phyloP scores from a whole-genome alignment of 2,888 invertebrate genomes.

The Tanaodytes sp. region DNA sequence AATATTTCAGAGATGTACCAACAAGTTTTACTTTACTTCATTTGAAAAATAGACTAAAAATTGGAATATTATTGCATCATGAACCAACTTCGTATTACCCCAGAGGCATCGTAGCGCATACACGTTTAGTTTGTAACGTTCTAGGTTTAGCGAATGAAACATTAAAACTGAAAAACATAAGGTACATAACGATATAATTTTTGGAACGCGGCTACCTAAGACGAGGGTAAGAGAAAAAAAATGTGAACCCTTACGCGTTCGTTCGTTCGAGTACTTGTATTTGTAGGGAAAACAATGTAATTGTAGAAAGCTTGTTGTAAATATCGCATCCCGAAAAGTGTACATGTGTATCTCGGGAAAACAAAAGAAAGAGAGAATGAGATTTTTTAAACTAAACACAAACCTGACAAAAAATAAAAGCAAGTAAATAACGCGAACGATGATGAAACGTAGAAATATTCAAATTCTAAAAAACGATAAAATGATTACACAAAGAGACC shows the following conservation, averaged over 20 bases:
- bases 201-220: conserved; percentile 32
- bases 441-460: conserved; percentile 1
- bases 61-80: no score
- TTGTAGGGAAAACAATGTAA: conserved; percentile 34
- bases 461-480: conserved; percentile 33
- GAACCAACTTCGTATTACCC: no score
- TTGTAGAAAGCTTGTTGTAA: conserved; percentile 40
- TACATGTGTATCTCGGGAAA: conserved; percentile 41
- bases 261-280: conserved; percentile 47
- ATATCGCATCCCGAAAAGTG: conserved; percentile 38
- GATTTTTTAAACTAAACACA: conserved; percentile 22
- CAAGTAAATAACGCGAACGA: conserved; percentile 10
- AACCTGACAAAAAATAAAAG: conserved; percentile 3
- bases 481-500: not conserved
- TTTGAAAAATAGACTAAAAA: no score
- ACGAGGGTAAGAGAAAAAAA: conserved; percentile 6
- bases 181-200: conserved; percentile 11
- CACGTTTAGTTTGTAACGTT: no score
- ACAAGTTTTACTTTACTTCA: no score
- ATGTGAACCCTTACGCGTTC: conserved; percentile 32
- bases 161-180: conserved; percentile 1
- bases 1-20: no score
- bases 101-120: no score
- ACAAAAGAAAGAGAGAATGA: conserved; percentile 50
- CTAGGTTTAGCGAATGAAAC: no score